A percentile compares a stretch with the other conserved stretches of the same genome.
Conservation (phyloP, 2,797 vertebrate species). For the Hydrophis major region DNA sequence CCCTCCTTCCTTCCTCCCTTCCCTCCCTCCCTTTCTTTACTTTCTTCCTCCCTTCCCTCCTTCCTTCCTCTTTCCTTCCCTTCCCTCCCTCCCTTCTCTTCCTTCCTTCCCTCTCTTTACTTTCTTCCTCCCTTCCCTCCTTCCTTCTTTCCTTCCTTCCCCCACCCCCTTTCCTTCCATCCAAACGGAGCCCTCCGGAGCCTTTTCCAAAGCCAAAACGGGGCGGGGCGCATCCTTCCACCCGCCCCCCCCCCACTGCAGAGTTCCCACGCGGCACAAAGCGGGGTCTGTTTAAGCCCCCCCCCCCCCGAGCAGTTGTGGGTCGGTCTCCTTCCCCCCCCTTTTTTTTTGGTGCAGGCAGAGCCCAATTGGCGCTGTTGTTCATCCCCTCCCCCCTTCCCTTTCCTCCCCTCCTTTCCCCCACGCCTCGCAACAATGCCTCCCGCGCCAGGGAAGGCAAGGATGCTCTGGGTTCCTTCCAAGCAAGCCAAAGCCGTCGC, state of each 20-base stretch:
- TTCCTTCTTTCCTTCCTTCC: not conserved
- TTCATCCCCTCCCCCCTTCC: not conserved
- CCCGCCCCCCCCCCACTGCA: not conserved
- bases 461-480: not conserved
- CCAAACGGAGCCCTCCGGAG: not conserved
- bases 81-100: no score
- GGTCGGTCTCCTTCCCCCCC: no score
- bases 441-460: not conserved
- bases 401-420: not conserved
- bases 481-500: not conserved
- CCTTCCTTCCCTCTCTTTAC: no score
- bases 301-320: not conserved
- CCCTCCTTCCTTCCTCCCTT: no score
- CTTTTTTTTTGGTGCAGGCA: not conserved
- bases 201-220: not conserved
- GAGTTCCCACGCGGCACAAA: not conserved
- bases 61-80: rapidly evolving
- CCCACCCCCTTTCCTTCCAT: not conserved
- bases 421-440: not conserved
- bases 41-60: no score
- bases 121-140: no score
- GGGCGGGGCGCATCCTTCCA: not conserved
- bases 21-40: no score
- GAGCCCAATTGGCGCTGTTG: not conserved
- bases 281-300: not conserved